Evolutionary conservation across 2,888 invertebrate genomes (phyloP).

Genomic region (Bellardia pandia): DNA sequence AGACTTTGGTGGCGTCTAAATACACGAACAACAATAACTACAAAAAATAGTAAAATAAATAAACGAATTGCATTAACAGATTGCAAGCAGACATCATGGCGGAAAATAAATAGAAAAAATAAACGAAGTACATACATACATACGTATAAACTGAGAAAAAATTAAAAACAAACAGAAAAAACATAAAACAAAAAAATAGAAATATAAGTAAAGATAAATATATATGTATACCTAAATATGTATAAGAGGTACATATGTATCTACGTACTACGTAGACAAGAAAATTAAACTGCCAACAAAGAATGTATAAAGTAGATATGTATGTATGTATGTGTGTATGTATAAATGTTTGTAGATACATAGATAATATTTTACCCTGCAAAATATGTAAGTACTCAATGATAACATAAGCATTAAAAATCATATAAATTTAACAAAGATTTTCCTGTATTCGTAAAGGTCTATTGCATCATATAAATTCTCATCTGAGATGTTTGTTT

Average conservation of each 20-base stretch:
- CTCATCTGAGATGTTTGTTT: too few species aligned
- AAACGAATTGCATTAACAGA: conserved; percentile 60
- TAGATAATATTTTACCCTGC: neutral
- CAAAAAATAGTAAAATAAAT: conserved; percentile 13
- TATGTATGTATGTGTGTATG: neutral
- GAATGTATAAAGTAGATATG: neutral
- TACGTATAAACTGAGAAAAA: neutral
- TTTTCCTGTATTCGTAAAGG: too few species aligned
- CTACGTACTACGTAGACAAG: neutral
- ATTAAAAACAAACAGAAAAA: neutral
- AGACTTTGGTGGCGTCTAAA: conserved; percentile 51
- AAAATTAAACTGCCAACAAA: conserved; percentile 33
- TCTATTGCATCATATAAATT: too few species aligned
- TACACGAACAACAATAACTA: conserved; percentile 19
- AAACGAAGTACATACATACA: conserved; percentile 13
- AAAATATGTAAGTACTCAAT: too few species aligned
- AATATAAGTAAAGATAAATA: neutral
- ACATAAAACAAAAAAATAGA: conserved; percentile 18
- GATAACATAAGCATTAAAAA: too few species aligned
- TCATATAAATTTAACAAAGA: too few species aligned
- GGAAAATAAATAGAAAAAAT: conserved; percentile 49
- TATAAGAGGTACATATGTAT: too few species aligned
- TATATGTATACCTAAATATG: neutral
- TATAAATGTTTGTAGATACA: neutral
- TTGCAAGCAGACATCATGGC: conserved; percentile 65